Evolutionary conservation across 1,140 invertebrate genomes (phyloP), one percentile per base, ranked within the genome.

Genomic region (Solenopsis invicta): DNA sequence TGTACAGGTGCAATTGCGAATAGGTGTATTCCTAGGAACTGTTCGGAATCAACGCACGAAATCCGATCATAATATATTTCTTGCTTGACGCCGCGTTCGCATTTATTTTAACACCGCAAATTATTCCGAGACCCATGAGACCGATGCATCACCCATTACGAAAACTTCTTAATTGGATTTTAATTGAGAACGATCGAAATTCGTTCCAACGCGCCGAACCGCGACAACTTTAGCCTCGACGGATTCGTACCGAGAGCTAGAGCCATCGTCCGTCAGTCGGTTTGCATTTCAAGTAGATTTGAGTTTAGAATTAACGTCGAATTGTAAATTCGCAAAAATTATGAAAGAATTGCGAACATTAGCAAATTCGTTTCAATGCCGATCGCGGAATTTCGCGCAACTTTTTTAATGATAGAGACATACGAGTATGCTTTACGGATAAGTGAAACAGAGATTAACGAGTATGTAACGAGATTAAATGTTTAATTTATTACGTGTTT

Each of bases 31-130:
- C 52, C 76, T 59, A 81, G 62, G 29, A 89, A 56, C 67, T 75
- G 67, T 13, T 18, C 54, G 45, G 76, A 76, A 76, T 69, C n/a
- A 24, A n/a, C 13, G 71, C 9, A 16, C 54, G 24, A 37, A 61
- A 89, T 87, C 75, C 89, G 82, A 90, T 87, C 82, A 10, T 87
- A 74, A 82, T 66, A 72, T 50, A 66, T 24, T 66, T 62, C 37
- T 24, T 16, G 13, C 41, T n/a, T 29, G 34, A 24, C 37, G 21
- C 59, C 62, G 48, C 41, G 50, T 89, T 72, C 50, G 59, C 34
- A 69, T 74, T 82, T 81, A 87, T 90, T 90, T 90, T 89, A 89
- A 89, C 82, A 67, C 52, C 10, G 12, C 29, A 64, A 37, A 82
- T 87, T 90, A 88, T 77, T 54, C 34, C 64, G n/a, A 21, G 37